A percentile compares a stretch with the other conserved stretches of the same genome.
phyloP scores from a whole-genome alignment of 2,113 vertebrate species.

The Macrotus californicus region DNA sequence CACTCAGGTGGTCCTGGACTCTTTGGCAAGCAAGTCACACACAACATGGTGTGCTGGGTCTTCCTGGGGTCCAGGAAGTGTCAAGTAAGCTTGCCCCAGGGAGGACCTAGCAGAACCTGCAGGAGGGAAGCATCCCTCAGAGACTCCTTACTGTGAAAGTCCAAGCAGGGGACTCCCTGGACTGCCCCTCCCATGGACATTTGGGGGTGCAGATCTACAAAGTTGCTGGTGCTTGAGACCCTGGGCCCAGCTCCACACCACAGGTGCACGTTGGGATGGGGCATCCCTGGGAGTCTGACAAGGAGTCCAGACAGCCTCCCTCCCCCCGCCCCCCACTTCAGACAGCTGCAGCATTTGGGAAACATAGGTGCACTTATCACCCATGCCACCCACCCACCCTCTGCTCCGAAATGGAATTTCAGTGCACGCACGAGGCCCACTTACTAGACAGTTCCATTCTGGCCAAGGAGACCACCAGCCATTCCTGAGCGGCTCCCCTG shows the following conservation, averaged over 20 bases:
- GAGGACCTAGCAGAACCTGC: neutral
- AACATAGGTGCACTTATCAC: neutral
- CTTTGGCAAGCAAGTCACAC: neutral
- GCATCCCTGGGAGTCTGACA: neutral
- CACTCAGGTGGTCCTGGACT: neutral
- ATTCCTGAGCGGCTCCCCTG: neutral
- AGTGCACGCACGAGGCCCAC: too few relatives aligned
- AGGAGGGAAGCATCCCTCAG: neutral
- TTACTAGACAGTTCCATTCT: neutral
- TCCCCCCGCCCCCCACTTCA: neutral
- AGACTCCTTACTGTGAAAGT: neutral
- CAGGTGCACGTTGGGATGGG: neutral
- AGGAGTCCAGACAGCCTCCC: neutral
- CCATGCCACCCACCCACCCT: neutral
- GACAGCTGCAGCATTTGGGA: neutral
- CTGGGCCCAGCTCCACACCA: neutral
- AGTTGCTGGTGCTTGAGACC: neutral
- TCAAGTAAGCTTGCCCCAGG: neutral
- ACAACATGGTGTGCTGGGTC: accelerated
- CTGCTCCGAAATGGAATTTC: neutral
- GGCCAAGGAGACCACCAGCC: neutral
- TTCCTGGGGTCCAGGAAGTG: neutral
- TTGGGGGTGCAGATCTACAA: neutral
- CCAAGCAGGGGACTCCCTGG: neutral
- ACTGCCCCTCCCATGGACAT: neutral